Evolutionary conservation across 1,140 invertebrate species (phyloP), one percentile per base, ranked within the genome.

Genomic region (Lordiphosa clarofinis): DNA sequence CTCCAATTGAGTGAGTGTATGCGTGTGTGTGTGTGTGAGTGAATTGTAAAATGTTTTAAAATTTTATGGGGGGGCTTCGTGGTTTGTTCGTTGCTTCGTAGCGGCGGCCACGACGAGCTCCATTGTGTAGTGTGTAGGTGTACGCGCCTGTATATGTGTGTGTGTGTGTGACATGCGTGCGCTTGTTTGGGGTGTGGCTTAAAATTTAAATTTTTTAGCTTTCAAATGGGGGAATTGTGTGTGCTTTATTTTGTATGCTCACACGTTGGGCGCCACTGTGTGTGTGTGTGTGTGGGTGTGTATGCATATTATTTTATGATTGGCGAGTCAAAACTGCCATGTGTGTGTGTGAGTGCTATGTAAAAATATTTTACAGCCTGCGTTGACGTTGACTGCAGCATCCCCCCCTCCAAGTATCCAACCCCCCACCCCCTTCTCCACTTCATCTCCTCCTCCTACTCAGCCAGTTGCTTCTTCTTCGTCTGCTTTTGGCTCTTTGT

Each of bases 151-250:
- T 57, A 50, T 35, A 49, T 62, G 56, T 61, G 67, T 47, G 60
- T 70, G 64, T 56, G 40, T 72, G 68, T 66, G 69, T 56, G 37
- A 65, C 66, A 74, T 79, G 74, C 76, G 79, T 84, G 79, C 73
- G 78, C 73, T 81, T 86, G 69, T 86, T 75, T 65, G 68, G 68
- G 84, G 84, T 73, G 84, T 87, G 84, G 84, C 84, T 87, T 87
- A 87, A 87, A 87, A 87, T 87, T 87, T 87, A 87, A 87, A 87
- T 87, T 81, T 76, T 84, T 82, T 76, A 54, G 63, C 46, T 86
- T 86, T 81, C 64, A 82, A 81, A 81, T 63, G 69, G 66, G 61
- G 70, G 60, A 82, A 82, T 75, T 59, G 67, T 64, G 72, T 76
- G 82, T 82, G 67, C 67, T 67, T 71, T 67, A 64, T 82, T 76